phyloP scores from a whole-genome alignment of 2,888 invertebrate species.

The Orthosia gothica region DNA sequence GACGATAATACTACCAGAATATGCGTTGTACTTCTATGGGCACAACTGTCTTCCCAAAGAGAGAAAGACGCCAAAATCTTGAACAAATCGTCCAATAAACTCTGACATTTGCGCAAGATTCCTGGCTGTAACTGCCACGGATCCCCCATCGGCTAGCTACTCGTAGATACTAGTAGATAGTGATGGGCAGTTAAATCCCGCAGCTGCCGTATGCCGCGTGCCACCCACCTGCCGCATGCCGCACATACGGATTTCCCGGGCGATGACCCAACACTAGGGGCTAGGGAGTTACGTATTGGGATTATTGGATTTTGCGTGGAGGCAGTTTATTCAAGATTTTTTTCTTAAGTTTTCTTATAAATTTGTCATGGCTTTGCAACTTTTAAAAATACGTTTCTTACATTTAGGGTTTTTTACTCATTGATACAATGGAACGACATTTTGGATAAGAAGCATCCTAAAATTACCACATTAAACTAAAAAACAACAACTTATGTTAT shows the following conservation, averaged over 20 bases:
- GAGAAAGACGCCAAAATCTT: no score
- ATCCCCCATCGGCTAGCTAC: conserved; percentile 62
- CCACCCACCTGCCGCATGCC: conserved; percentile 78
- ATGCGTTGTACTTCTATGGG: not conserved
- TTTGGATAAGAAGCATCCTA: no score
- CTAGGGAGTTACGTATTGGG: conserved; percentile 45
- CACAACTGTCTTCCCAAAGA: not conserved
- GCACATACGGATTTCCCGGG: conserved; percentile 78
- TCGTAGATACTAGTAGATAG: conserved; percentile 60
- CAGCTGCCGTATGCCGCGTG: conserved; percentile 79
- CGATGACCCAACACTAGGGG: conserved; percentile 72
- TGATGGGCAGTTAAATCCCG: conserved; percentile 65
- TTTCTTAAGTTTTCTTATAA: conserved; percentile 10
- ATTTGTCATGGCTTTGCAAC: not conserved
- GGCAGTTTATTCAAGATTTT: not conserved
- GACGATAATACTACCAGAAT: no score
- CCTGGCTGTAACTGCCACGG: conserved; percentile 31
- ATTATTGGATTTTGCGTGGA: conserved; percentile 24
- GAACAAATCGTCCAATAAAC: no score
- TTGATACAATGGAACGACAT: no score
- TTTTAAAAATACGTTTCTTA: no score
- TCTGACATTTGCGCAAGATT: conserved; percentile 41
- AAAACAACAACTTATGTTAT: not conserved
- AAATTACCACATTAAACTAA: no score
- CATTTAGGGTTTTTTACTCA: no score